A percentile compares a stretch with the other conserved stretches of the same genome.
These are phyloP conservation scores for Arrhamphus sclerolepis DNA, from an alignment of 2,797 vertebrate genomes.

Conservation along the genomic window DNA sequence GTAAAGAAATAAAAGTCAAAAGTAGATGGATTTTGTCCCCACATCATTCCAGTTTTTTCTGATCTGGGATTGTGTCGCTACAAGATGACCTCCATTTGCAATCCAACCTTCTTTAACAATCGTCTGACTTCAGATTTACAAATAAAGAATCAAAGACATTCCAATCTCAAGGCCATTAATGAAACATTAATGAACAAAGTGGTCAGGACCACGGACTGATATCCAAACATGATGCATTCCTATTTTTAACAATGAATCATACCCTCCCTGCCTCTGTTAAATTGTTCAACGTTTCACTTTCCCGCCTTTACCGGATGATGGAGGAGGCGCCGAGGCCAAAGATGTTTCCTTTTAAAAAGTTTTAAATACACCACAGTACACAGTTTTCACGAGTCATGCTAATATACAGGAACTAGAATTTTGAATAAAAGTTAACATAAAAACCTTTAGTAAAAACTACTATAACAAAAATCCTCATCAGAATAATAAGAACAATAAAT, in stretches of 20 bases:
- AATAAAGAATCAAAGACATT: conserved; percentile 40
- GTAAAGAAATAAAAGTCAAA: too few species aligned
- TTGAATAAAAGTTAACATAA: conserved; percentile 46
- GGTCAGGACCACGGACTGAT: too few species aligned
- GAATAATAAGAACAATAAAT: conserved; percentile 74
- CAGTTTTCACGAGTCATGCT: conserved; percentile 90
- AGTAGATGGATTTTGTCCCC: too few species aligned
- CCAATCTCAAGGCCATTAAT: conserved; percentile 37
- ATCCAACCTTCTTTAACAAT: conserved; percentile 27
- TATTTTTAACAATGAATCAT: background rate
- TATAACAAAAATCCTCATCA: conserved; percentile 60
- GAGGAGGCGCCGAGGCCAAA: conserved; percentile 33
- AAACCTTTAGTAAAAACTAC: conserved; percentile 61
- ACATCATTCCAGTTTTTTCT: too few species aligned
- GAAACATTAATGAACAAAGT: background rate
- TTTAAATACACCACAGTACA: conserved; percentile 91
- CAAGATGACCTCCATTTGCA: conserved; percentile 3
- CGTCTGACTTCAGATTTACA: conserved; percentile 25
- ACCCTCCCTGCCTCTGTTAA: background rate
- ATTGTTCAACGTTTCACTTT: conserved; percentile 4
- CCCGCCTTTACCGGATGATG: background rate
- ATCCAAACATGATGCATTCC: conserved; percentile 40
- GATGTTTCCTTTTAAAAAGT: conserved; percentile 82
- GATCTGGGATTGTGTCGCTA: background rate
- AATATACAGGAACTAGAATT: conserved; percentile 86